A percentile compares a stretch with the other conserved stretches of the same genome.
phyloP scores from a whole-genome alignment of 2,797 vertebrate species.

The Sebastes umbrosus region DNA sequence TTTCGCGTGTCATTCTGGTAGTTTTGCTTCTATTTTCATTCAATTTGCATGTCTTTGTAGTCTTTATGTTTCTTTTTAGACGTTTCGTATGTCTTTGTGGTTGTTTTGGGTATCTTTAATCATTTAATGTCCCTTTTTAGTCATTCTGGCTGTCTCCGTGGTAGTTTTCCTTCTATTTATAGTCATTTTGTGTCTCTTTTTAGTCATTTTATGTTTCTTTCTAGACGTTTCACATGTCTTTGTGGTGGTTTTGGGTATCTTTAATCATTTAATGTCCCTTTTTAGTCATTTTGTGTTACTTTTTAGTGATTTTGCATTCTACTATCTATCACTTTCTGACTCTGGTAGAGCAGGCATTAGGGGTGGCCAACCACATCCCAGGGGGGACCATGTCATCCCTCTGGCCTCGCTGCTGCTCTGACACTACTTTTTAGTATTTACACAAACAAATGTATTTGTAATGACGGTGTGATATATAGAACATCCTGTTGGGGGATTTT shows the following conservation, averaged over 20 bases:
- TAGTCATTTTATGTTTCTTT: not conserved
- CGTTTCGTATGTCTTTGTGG: not conserved
- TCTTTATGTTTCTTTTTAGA: not conserved
- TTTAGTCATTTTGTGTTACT: not conserved
- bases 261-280: not conserved
- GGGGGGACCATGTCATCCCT: not conserved
- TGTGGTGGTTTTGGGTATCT: not conserved
- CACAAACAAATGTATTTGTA: not conserved
- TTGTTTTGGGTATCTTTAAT: not conserved
- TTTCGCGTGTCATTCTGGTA: not conserved
- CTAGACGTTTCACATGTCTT: not conserved
- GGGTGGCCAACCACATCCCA: not conserved
- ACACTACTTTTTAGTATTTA: not conserved
- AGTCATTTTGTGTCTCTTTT: not conserved
- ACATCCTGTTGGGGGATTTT: not conserved
- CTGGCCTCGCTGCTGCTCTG: not conserved
- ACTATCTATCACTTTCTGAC: not conserved
- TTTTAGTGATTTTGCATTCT: not conserved
- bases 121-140: not conserved
- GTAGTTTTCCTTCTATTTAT: not conserved
- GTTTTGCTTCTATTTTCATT: not conserved
- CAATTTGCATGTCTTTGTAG: not conserved
- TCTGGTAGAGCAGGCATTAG: not conserved
- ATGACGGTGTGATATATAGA: not conserved
- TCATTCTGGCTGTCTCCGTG: accelerated